Evolutionary conservation across 2,888 invertebrate genomes (phyloP), one percentile per base, ranked within the genome.

Genomic region (Scelioninae gen. 1): DNA sequence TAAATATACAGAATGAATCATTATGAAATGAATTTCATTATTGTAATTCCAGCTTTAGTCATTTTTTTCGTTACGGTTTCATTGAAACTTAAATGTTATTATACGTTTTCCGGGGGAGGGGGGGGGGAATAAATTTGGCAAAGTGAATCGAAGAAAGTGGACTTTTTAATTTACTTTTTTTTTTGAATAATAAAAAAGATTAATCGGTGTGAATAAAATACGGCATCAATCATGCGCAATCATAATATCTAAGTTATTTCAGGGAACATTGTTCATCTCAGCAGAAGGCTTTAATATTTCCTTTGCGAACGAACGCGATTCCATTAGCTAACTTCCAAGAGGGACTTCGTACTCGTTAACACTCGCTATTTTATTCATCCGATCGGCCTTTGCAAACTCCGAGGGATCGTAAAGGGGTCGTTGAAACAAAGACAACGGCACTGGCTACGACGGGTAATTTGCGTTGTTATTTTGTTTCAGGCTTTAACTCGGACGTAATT

Each of bases 301-400:
- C 88, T 87, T 88, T 87, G 86, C 87, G 85, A 88, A 78, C 56
- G 85, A 79, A 85, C 85, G 85, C 88, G 88, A 90, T 90, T 91
- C 89, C 88, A 91, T 91, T 89, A 89, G 87, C 86, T 86, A 90
- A 89, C 87, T 89, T 89, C 86, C 84, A 86, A 86, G 85, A 86
- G 88, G 85, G 88, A 88, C 86, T 85, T 81, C 82, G 86, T 86
- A 86, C 88, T 90, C 89, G 89, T 89, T 90, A 89, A 88, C 88
- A 85, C 86, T 82, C 86, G 86, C 90, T 91, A 87, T 88, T 89
- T 91, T 90, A 91, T 91, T 91, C 89, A 91, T 90, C 88, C 86
- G 88, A 91, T 91, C 83, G 79, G 76, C 72, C 72, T 83, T 82
- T 77, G 81, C 83, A 82, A 82, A 83, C 83, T 80, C 83, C 51